These are phyloP conservation scores for Drosophila buzzatii DNA, from an alignment of 2,888 invertebrate species.

Conservation along the genomic window DNA sequence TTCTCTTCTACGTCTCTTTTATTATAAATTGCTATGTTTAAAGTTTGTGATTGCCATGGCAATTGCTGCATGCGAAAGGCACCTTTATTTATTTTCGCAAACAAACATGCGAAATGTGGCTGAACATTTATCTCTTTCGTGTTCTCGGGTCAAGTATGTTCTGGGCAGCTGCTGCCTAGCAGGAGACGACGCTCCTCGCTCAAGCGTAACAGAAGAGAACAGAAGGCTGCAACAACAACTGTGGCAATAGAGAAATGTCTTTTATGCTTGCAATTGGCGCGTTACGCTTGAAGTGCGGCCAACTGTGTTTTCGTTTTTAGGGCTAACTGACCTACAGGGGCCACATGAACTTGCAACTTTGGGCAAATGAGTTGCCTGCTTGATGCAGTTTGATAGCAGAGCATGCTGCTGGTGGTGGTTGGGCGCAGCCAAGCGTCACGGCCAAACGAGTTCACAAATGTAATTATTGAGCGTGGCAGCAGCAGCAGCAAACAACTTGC, in stretches of 20 bases:
- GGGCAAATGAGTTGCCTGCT: constrained; percentile 44
- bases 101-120: constrained; percentile 21
- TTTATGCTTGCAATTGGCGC: constrained; percentile 52
- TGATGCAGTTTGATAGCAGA: constrained; percentile 52
- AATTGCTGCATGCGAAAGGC: neutral
- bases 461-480: constrained; percentile 53
- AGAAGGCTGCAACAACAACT: constrained; percentile 35
- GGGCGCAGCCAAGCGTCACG: constrained; percentile 57
- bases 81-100: constrained; percentile 18
- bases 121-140: constrained; percentile 16
- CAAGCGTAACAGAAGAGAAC: constrained; percentile 49
- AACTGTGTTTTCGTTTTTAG: neutral
- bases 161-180: constrained; percentile 18
- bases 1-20: neutral
- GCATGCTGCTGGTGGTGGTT: constrained; percentile 1
- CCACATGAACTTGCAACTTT: constrained; percentile 64
- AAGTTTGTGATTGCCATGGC: constrained; percentile 16
- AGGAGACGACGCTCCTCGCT: constrained; percentile 26
- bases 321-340: constrained; percentile 53
- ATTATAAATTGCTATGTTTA: neutral
- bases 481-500: constrained; percentile 17
- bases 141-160: constrained; percentile 24
- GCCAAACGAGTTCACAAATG: constrained; percentile 45
- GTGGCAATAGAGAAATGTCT: constrained; percentile 38
- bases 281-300: constrained; percentile 61